These are phyloP conservation scores for Uria lomvia DNA, from an alignment of 2,113 vertebrate genomes.

Conservation along the genomic window DNA sequence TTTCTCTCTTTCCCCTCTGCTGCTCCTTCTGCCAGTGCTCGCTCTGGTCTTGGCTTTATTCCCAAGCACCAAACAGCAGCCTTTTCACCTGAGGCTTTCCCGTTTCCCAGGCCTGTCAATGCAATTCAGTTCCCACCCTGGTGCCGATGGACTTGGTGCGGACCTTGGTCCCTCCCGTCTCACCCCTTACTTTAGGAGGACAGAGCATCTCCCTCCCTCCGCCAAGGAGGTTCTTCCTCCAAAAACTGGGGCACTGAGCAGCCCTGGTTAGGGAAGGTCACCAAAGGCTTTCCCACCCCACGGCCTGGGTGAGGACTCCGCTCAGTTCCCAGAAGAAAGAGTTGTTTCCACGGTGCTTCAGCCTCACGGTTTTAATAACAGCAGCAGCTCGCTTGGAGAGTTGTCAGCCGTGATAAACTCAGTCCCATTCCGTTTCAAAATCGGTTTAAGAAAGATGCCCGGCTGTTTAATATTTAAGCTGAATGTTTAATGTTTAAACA, in stretches of 20 bases:
- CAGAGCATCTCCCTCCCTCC: not conserved
- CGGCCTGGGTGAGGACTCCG: fast-evolving
- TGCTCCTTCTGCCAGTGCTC: not conserved
- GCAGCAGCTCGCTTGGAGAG: not conserved
- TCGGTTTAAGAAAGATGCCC: conserved; percentile 23
- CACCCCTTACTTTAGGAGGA: not conserved
- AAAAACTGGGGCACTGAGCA: not conserved
- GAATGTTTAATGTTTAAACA: conserved; percentile 57
- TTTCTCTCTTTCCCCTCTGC: not conserved
- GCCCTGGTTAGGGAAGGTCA: not conserved
- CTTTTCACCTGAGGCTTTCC: not conserved
- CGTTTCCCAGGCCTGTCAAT: not conserved
- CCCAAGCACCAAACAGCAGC: not conserved
- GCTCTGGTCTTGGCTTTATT: not conserved
- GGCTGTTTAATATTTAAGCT: conserved; percentile 57
- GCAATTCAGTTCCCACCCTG: not conserved
- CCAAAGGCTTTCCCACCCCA: not conserved
- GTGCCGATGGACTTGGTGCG: not conserved
- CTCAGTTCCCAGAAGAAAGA: not conserved
- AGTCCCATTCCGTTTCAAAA: not conserved
- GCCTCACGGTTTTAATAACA: not conserved
- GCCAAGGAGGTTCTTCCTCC: not conserved
- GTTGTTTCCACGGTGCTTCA: not conserved
- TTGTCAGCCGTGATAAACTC: not conserved
- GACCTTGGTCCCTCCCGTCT: not conserved